phyloP scores from a whole-genome alignment of 2,797 vertebrate genomes.

The Psittacula echo region DNA sequence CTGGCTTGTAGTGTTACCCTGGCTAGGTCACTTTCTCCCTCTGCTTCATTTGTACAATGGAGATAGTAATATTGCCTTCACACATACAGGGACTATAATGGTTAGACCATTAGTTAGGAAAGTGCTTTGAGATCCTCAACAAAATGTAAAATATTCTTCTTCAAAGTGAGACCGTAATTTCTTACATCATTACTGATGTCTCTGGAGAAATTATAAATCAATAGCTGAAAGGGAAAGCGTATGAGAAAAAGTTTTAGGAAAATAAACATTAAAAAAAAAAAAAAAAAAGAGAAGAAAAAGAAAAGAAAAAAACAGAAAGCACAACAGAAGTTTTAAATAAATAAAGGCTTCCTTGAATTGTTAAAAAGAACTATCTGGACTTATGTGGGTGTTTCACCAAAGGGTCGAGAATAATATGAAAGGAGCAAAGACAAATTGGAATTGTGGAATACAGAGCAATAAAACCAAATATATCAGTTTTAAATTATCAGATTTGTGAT shows the following conservation, averaged over 20 bases:
- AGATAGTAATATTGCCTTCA: background rate
- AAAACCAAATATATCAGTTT: conserved; percentile 67
- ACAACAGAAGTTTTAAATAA: background rate
- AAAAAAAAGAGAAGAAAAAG: fast-evolving
- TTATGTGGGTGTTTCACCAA: conserved; percentile 51
- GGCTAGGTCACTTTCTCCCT: background rate
- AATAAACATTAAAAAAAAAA: background rate
- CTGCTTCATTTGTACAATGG: background rate
- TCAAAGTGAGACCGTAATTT: conserved; percentile 1
- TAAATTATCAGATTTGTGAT: conserved; percentile 61
- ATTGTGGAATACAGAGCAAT: conserved; percentile 39
- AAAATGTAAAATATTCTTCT: conserved; percentile 15
- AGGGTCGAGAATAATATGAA: conserved; percentile 66
- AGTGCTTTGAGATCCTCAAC: background rate
- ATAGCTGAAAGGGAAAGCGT: conserved; percentile 27
- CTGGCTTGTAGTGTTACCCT: background rate
- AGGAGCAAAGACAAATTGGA: conserved; percentile 65
- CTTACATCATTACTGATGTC: conserved; percentile 24
- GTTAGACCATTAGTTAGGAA: background rate
- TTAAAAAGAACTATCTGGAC: conserved; percentile 40
- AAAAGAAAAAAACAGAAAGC: background rate
- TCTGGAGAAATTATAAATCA: conserved; percentile 58
- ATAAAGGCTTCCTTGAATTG: conserved; percentile 49
- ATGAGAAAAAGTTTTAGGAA: conserved; percentile 41
- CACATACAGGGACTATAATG: background rate